phyloP scores from a whole-genome alignment of 2,888 invertebrate species.

The Cryptocephalus moraei region DNA sequence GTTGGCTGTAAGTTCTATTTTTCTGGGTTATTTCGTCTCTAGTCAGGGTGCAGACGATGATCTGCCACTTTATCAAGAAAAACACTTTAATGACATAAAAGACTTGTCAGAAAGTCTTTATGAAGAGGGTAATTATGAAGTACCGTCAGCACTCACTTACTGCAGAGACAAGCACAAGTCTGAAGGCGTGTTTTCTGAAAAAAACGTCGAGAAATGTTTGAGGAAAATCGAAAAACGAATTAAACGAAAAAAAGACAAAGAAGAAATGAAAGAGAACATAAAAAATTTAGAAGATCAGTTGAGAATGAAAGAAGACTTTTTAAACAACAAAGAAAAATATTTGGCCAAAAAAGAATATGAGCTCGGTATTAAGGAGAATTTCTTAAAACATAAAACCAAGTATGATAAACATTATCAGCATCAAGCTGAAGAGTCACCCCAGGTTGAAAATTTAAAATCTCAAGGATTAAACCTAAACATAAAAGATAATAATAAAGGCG shows the following conservation, averaged over 20 bases:
- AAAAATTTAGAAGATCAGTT: slow-evolving; percentile 3
- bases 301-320: slow-evolving; percentile 7
- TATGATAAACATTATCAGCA: no score
- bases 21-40: slow-evolving; percentile 3
- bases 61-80: slow-evolving; percentile 3
- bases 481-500: not conserved
- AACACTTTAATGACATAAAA: not conserved
- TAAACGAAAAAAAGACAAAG: not conserved
- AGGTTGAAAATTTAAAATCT: no score
- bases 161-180: slow-evolving; percentile 8
- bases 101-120: slow-evolving; percentile 2
- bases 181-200: slow-evolving; percentile 3
- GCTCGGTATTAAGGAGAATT: not conserved
- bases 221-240: slow-evolving; percentile 3
- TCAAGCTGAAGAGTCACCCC: no score
- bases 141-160: slow-evolving; percentile 4
- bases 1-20: slow-evolving; percentile 6
- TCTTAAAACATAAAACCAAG: slow-evolving; percentile 4
- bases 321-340: slow-evolving; percentile 5
- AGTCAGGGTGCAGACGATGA: slow-evolving; percentile 3
- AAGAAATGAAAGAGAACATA: slow-evolving; percentile 2
- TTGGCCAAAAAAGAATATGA: slow-evolving; percentile 4
- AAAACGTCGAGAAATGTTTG: slow-evolving; percentile 6
- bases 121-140: slow-evolving; percentile 4
- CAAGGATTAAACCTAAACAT: no score